phyloP scores from a whole-genome alignment of 1,140 invertebrate genomes.

The Drosophila takahashii region DNA sequence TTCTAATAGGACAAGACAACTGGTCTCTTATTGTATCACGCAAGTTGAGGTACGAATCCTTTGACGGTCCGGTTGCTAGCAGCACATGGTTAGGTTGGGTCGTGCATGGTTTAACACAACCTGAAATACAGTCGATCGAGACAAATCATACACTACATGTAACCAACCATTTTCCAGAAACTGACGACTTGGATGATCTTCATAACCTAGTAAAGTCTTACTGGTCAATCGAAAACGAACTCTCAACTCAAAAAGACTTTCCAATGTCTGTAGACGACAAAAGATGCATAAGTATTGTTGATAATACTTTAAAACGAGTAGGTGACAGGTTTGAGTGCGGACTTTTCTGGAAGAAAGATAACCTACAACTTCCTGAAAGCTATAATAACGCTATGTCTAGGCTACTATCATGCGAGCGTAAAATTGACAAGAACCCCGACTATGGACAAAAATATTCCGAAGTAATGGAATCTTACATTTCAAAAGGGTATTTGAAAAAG shows the following conservation, averaged over 20 bases:
- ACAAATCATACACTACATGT: conserved; percentile 3
- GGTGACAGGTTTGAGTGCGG: conserved; percentile 1
- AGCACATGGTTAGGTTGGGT: too few relatives aligned
- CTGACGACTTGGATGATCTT: conserved; percentile 5
- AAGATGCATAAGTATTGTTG: conserved; percentile 1
- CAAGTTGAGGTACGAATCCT: too few relatives aligned
- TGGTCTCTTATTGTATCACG: too few relatives aligned
- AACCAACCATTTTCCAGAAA: not conserved
- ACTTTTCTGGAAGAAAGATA: conserved; percentile 7
- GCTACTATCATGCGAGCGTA: not conserved
- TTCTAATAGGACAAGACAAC: too few relatives aligned
- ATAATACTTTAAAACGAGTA: not conserved
- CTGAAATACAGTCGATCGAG: not conserved
- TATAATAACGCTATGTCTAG: too few relatives aligned
- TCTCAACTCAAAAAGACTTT: too few relatives aligned
- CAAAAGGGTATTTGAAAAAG: not conserved
- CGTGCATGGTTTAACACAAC: not conserved
- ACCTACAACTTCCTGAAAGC: too few relatives aligned
- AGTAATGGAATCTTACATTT: not conserved
- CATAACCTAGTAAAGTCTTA: conserved; percentile 2
- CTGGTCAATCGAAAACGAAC: too few relatives aligned
- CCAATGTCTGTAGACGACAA: conserved; percentile 5
- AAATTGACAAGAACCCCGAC: not conserved
- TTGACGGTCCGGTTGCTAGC: too few relatives aligned
- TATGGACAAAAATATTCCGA: not conserved